These are phyloP conservation scores for Anarhynchus alexandrinus DNA, from an alignment of 2,113 vertebrate species.

Conservation along the genomic window DNA sequence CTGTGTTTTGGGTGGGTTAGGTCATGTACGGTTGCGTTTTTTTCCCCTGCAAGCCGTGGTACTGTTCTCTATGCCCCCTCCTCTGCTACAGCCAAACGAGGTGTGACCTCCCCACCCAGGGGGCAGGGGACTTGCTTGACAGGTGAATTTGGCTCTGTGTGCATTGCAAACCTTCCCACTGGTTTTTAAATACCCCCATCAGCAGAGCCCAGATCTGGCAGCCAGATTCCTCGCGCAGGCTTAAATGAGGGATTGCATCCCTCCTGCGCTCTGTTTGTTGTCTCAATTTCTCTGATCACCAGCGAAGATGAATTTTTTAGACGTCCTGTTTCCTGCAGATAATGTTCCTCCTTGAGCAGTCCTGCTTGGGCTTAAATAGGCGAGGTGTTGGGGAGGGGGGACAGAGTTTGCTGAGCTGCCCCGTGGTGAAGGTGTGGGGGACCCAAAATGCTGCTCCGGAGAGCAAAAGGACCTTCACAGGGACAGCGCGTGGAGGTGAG, in stretches of 20 bases:
- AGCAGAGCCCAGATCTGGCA: background rate
- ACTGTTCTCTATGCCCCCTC: background rate
- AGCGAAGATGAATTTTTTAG: background rate
- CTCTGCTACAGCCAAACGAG: background rate
- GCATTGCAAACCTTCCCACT: background rate
- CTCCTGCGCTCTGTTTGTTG: slow-evolving; percentile 40
- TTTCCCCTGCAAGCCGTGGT: background rate
- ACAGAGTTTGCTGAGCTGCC: background rate
- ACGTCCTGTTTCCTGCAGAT: slow-evolving; percentile 1
- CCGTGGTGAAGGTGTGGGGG: rapidly evolving
- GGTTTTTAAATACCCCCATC: background rate
- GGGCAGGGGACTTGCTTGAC: background rate
- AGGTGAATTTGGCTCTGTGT: background rate
- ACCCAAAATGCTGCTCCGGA: background rate
- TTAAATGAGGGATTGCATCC: slow-evolving; percentile 20
- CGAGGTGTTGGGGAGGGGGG: background rate
- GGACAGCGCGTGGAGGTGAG: background rate
- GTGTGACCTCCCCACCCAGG: background rate
- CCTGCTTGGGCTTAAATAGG: background rate
- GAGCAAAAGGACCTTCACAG: background rate
- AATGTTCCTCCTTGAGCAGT: slow-evolving; percentile 3
- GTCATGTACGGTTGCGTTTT: rapidly evolving
- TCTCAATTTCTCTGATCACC: slow-evolving; percentile 12
- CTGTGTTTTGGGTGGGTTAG: background rate
- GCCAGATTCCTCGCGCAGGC: background rate